Percentiles rank a stretch among this genome's conserved stretches.
phyloP scores from a whole-genome alignment of 2,113 vertebrate genomes.

The Macquaria australasica region DNA sequence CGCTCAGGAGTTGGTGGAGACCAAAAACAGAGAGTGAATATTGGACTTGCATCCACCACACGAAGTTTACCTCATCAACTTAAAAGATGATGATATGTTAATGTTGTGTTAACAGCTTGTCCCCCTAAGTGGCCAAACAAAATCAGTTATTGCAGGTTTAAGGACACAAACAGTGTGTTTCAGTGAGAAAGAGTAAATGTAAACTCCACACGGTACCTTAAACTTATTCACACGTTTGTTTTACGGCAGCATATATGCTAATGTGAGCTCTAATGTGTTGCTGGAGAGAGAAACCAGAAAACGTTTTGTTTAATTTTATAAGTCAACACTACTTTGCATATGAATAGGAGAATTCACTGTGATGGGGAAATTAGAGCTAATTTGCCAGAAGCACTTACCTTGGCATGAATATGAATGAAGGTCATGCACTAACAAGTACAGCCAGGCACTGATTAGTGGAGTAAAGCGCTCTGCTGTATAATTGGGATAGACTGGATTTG shows the following conservation, averaged over 20 bases:
- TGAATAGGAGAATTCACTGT: slow-evolving; percentile 38
- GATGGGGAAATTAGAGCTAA: slow-evolving; percentile 50
- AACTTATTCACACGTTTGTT: not conserved
- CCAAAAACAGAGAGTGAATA: not conserved
- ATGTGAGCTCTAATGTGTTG: not conserved
- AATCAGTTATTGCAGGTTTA: not conserved
- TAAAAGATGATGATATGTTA: not conserved
- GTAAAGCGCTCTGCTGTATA: slow-evolving; percentile 74
- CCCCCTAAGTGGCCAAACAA: too few relatives aligned
- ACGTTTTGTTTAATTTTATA: not conserved
- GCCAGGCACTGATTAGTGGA: slow-evolving; percentile 77
- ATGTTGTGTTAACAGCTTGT: not conserved
- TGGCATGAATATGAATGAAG: slow-evolving; percentile 55
- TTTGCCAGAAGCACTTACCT: slow-evolving; percentile 59
- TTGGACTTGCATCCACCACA: not conserved
- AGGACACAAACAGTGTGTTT: not conserved
- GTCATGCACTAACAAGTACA: slow-evolving; percentile 68
- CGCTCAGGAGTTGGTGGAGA: not conserved
- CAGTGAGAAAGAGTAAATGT: not conserved
- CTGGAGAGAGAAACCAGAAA: slow-evolving; percentile 6
- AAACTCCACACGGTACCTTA: not conserved
- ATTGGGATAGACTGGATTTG: slow-evolving; percentile 75
- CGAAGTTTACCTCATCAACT: not conserved
- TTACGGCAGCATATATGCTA: not conserved
- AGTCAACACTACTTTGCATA: slow-evolving; percentile 22